These are phyloP conservation scores for Brachionichthys hirsutus DNA, from an alignment of 2,113 vertebrate species.

Conservation along the genomic window DNA sequence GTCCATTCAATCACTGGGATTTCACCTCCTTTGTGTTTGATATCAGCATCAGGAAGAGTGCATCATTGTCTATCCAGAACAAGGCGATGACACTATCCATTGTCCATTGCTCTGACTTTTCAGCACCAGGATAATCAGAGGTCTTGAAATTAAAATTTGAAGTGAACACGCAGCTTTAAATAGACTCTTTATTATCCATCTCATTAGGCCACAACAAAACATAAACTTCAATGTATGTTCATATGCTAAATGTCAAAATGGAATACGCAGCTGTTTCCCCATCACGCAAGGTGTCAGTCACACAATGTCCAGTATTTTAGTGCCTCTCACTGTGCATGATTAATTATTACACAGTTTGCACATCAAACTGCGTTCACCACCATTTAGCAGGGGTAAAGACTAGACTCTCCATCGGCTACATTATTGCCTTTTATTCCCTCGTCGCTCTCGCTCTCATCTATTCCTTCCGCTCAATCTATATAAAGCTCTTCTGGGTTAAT, in stretches of 20 bases:
- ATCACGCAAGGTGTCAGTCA: background rate
- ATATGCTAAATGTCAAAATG: background rate
- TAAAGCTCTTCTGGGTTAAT: slow-evolving; percentile 79
- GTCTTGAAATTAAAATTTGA: no score
- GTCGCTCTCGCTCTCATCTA: slow-evolving; percentile 21
- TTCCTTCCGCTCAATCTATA: slow-evolving; percentile 68
- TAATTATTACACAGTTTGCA: slow-evolving; percentile 77
- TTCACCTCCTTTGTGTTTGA: no score
- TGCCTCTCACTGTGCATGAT: slow-evolving; percentile 67
- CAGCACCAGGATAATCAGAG: no score
- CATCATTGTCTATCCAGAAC: no score
- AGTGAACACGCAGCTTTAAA: no score
- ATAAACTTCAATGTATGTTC: no score
- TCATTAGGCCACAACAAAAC: no score
- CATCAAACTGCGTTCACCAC: slow-evolving; percentile 57
- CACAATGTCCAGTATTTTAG: slow-evolving; percentile 18
- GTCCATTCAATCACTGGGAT: slow-evolving; percentile 46
- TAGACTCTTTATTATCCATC: no score
- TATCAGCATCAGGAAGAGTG: no score
- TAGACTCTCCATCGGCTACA: slow-evolving; percentile 64
- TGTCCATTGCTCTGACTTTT: no score
- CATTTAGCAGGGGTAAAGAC: slow-evolving; percentile 67
- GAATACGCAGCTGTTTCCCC: background rate
- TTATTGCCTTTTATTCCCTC: slow-evolving; percentile 52
- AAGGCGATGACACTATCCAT: no score